phyloP scores from a whole-genome alignment of 2,113 vertebrate genomes.

The Mesoclemmys tuberculata region DNA sequence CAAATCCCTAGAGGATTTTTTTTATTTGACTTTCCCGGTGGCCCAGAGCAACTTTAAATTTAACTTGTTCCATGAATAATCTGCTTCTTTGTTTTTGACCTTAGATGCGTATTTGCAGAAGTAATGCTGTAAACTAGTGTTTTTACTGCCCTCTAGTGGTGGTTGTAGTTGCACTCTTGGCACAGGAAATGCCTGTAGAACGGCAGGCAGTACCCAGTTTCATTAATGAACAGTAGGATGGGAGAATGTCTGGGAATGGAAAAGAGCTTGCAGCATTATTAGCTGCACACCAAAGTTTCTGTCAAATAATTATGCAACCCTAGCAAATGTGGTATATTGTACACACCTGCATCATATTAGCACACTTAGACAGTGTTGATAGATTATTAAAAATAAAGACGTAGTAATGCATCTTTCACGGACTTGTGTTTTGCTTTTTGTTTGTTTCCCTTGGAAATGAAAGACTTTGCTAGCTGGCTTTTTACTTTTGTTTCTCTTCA shows the following conservation, averaged over 20 bases:
- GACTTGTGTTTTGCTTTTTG: not conserved
- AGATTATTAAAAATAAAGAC: too few species aligned
- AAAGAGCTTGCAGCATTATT: not conserved
- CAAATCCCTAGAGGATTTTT: not conserved
- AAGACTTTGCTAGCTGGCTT: not conserved
- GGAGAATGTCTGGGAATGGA: not conserved
- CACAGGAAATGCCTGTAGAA: accelerated
- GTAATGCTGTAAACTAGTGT: accelerated
- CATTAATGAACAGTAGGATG: not conserved
- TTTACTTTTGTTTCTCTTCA: not conserved
- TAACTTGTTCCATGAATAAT: not conserved
- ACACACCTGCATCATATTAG: too few species aligned
- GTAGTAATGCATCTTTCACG: not conserved
- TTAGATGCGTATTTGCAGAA: accelerated
- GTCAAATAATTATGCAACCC: not conserved
- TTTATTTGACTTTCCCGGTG: accelerated
- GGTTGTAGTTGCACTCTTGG: accelerated
- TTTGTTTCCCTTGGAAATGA: not conserved
- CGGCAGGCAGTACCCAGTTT: not conserved
- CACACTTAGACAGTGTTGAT: too few species aligned
- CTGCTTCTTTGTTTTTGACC: accelerated
- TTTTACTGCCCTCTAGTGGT: not conserved
- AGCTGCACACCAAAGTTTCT: not conserved
- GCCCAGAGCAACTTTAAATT: accelerated
- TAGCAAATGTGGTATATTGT: not conserved